Evolutionary conservation across 2,888 invertebrate genomes (phyloP), one percentile per base, ranked within the genome.

Genomic region (Erebia ligea): DNA sequence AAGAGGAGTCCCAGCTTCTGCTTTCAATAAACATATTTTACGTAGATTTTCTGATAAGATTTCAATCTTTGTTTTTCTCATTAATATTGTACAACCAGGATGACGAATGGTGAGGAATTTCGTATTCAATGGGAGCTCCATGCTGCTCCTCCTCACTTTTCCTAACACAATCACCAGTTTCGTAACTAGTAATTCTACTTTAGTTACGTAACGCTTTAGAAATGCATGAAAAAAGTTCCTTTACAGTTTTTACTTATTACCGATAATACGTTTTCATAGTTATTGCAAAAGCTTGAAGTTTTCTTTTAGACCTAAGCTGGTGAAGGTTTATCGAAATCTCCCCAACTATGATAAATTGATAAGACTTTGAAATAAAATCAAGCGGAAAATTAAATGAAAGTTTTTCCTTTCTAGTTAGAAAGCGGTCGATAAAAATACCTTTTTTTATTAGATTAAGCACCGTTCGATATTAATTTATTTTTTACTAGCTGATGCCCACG

Each of bases 321-420:
- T 10, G 3, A 19, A 54, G 19, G 2, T 54, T 54, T 54, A 54
- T 19, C 54, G 9, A 54, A 54, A 19, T 54, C 19, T 54, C 45
- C 45, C 45, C 45, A 54, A 10, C 54, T 19, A 54, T 54, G 54
- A 54, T 17, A 45, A 48, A 19, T 10, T 54, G 19, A 54, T 17
- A 45, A 48, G 19, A 58, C 45, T 34, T 10, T 10, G 19, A 1
- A 19, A 54, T 54, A 52, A 52, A 52, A 61, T 61, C 61, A 61
- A 52, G 68, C 68, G 68, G 68, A 56, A 66, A 66, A 67, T 67
- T 57, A 19, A 64, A 62, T n/a, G 58, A 69, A 68, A 68, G 59
- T 54, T 52, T 58, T 40, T 61, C 67, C 52, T 52, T 61, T 67
- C 57, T 66, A 66, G 17, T 50, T 59, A 42, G 61, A 61, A 61